Evolutionary conservation across 1,140 invertebrate genomes (phyloP), one percentile per base, ranked within the genome.

Genomic region (Drosophila equinoxialis): DNA sequence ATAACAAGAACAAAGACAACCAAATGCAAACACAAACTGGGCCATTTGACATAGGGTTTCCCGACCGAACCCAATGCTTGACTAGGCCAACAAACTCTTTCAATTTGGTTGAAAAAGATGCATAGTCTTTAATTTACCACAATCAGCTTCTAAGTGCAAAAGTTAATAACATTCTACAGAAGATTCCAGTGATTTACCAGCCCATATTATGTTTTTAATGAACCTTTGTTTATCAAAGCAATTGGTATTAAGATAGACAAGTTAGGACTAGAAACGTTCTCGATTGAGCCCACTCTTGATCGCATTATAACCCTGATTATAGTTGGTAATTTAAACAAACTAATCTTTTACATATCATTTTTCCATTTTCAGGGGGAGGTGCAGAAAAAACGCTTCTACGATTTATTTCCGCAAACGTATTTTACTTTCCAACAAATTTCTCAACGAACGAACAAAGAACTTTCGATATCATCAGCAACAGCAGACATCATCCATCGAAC

Each of bases 331-430:
- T 26, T 2, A 26, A 54, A 54, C 23, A 55, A 55, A 26, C 20
- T 13, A 23, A 55, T 23, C 11, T 35, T 30, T 8, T 55, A 6
- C n/a, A 51, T 45, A 41, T 39, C 45, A 26, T 8, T 17, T 14
- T 45, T 58, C 5, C 11, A 68, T 10, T 90, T 90, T 1, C 78
- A 91, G 90, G 90, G 90, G 90, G 90, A 91, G 90, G 90, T 91
- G 90, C 90, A 74, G 81, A 87, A 89, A 80, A 87, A 77, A 78
- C 77, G 82, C 76, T 79, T 79, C 67, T 80, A 82, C 86, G 81
- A 90, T 74, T 81, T 86, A 71, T 82, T 84, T 68, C 68, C 58
- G 68, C 14, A 68, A 67, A 81, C 45, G 51, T 68, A 63, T 54
- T 72, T 72, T 35, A 68, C 39, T 39, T 64, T 60, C 62, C 71